Evolutionary conservation across 2,113 vertebrate species (phyloP).

Genomic region (Phaethornis superciliosus): DNA sequence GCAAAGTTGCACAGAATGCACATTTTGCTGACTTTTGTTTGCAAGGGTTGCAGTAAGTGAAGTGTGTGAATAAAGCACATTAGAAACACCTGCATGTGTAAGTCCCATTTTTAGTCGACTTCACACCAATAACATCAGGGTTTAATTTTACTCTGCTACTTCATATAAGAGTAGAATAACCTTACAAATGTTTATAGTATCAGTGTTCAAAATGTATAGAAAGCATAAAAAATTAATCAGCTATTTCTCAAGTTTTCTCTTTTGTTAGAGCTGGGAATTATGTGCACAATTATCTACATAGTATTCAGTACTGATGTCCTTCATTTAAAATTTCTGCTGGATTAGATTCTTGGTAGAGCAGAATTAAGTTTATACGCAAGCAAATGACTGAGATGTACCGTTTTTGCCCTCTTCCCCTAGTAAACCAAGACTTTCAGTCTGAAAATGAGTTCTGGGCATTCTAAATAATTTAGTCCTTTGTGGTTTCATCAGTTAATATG

Average conservation of each 20-base stretch:
- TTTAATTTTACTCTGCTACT: constrained; percentile 5
- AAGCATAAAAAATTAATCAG: not conserved
- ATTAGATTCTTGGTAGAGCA: constrained; percentile 12
- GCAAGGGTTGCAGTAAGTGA: not conserved
- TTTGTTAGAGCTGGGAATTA: not conserved
- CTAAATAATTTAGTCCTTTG: not conserved
- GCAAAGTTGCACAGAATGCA: not conserved
- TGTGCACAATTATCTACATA: not conserved
- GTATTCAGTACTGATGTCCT: not conserved
- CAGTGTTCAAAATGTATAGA: constrained; percentile 7
- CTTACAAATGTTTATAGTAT: not conserved
- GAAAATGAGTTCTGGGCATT: not conserved
- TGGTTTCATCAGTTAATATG: not conserved
- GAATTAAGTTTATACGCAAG: not conserved
- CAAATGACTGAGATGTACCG: not conserved
- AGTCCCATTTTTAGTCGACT: constrained; percentile 34
- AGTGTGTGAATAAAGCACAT: constrained; percentile 1
- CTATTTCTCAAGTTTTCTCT: constrained; percentile 21
- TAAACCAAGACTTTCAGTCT: not conserved
- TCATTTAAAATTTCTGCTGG: not conserved
- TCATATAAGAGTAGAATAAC: not conserved
- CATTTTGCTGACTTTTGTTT: not conserved
- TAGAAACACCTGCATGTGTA: constrained; percentile 13
- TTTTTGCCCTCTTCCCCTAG: not conserved
- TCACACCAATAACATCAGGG: not conserved